phyloP scores from a whole-genome alignment of 2,888 invertebrate species.

The Isoperla grammatica region DNA sequence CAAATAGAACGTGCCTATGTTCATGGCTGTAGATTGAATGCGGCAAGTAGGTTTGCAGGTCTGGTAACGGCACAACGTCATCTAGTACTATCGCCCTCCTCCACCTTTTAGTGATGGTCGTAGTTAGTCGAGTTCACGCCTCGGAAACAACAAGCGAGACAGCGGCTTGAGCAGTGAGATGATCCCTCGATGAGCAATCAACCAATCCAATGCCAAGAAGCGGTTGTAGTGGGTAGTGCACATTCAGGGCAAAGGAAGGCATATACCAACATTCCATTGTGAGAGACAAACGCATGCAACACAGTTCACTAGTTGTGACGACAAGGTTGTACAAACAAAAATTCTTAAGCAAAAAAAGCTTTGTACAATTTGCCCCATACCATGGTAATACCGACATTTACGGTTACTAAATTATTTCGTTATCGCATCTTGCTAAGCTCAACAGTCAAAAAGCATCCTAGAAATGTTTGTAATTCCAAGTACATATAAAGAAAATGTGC shows the following conservation, averaged over 20 bases:
- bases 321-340: no score
- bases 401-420: no score
- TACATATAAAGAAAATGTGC: neutral
- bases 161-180: neutral
- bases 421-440: no score
- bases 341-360: no score
- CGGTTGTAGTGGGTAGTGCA: constrained; percentile 4
- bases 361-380: no score
- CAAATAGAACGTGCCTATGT: no score
- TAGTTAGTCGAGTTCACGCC: constrained; percentile 5
- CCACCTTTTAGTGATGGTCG: constrained; percentile 8
- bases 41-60: neutral
- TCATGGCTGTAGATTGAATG: neutral
- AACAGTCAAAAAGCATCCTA: neutral
- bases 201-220: constrained; percentile 7
- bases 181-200: neutral
- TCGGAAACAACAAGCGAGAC: neutral
- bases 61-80: no score
- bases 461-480: neutral
- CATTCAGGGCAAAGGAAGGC: constrained; percentile 11
- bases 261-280: neutral
- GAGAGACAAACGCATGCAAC: neutral
- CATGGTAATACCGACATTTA: no score
- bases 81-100: neutral
- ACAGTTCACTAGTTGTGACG: neutral